Percentiles rank a stretch among this genome's conserved stretches.
Evolutionary conservation across 1,140 invertebrate species (phyloP).

Genomic region (Zaprionus nigranus): DNA sequence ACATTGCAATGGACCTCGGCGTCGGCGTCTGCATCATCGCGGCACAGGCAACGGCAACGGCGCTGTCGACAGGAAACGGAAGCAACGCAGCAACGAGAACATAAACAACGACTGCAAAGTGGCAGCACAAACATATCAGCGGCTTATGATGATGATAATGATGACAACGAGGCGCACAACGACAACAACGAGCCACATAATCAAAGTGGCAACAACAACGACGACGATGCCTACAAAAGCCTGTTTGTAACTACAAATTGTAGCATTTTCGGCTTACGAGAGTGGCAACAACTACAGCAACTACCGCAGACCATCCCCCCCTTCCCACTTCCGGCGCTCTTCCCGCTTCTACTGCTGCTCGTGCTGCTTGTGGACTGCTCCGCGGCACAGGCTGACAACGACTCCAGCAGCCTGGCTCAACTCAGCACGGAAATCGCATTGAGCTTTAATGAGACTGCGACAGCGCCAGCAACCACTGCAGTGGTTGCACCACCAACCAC

Average conservation of each 20-base stretch:
- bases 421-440: slow-evolving; percentile 45
- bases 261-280: slow-evolving; percentile 59
- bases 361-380: slow-evolving; percentile 21
- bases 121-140: slow-evolving; percentile 71
- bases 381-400: slow-evolving; percentile 37
- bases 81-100: slow-evolving; percentile 27
- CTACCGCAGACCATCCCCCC: neutral
- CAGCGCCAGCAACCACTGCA: slow-evolving; percentile 3
- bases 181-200: slow-evolving; percentile 48
- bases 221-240: slow-evolving; percentile 9
- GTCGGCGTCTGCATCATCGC: neutral
- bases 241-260: slow-evolving; percentile 46
- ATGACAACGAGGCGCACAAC: slow-evolving; percentile 17
- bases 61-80: slow-evolving; percentile 48
- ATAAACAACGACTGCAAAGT: slow-evolving; percentile 58
- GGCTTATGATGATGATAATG: slow-evolving; percentile 59
- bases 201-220: slow-evolving; percentile 48
- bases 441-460: slow-evolving; percentile 42
- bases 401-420: slow-evolving; percentile 36
- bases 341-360: slow-evolving; percentile 17
- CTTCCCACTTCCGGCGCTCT: slow-evolving; percentile 16
- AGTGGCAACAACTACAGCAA: slow-evolving; percentile 31
- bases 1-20: slow-evolving; percentile 19
- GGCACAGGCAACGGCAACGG: slow-evolving; percentile 5
- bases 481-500: slow-evolving; percentile 29